Evolutionary conservation across 2,797 vertebrate genomes (phyloP), one percentile per base, ranked within the genome.

Genomic region (Eurystomus glaucurus): DNA sequence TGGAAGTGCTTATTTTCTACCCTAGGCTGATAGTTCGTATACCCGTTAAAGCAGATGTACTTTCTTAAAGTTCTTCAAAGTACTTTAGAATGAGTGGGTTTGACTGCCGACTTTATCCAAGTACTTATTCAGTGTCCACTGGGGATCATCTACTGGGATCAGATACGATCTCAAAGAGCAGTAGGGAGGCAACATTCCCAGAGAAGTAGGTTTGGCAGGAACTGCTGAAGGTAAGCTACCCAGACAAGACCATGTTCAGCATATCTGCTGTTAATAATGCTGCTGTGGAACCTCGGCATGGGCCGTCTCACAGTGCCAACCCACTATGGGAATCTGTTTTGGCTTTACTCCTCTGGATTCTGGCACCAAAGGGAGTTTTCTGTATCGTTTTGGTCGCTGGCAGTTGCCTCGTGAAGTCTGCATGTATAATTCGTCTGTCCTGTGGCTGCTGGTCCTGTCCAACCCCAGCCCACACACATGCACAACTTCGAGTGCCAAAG

Each of bases 381-480:
- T 71, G 28, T 35, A 17, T 84, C 35, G 35, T 69, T 79, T n/a
- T 75, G 82, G 55, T 55, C 85, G 16, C 85, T 71, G 55, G 55
- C 79, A 57, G 3, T 12, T 60, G 64, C 55, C 39, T 66, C 0
- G 0, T 66, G 55, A 66, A 70, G 48, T 33, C 80, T 81, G 6
- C 0, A 0, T 46, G 9, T 70, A 51, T 55, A 37, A 33, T 35
- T 77, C 0, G 0, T 31, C 77, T 8, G 2, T 66, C 62, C 11
- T 2, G 7, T 51, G 82, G 75, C 87, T 90, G 75, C 3, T 6
- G 60, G 64, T 83, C 29, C 55, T 39, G 51, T 70, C 1, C 85
- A 88, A 29, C 35, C 48, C 52, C 41, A 23, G 82, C 45, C 76
- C 85, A 46, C 88, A 68, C 68, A 41, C 71, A 21, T 3, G 19